phyloP scores from a whole-genome alignment of 2,113 vertebrate species.

The Lichenostomus cassidix region DNA sequence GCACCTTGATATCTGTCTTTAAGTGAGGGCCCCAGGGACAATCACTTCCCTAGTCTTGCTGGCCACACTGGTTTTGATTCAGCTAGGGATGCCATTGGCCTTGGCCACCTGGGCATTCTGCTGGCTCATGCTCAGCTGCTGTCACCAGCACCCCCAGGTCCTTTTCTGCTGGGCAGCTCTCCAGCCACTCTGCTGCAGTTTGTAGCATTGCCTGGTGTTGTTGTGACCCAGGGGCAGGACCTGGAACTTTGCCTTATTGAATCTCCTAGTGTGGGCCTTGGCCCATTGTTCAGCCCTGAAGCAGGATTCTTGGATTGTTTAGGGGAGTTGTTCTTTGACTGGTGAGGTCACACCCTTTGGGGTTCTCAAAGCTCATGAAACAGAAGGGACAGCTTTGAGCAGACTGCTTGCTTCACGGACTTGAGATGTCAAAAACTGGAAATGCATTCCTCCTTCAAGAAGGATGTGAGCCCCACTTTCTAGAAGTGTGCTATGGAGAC shows the following conservation, averaged over 20 bases:
- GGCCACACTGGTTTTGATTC: neutral
- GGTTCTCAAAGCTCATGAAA: neutral
- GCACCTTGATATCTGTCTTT: neutral
- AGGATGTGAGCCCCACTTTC: neutral
- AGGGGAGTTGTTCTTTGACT: neutral
- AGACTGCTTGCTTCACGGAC: neutral
- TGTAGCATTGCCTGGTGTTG: neutral
- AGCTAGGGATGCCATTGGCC: neutral
- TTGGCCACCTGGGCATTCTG: neutral
- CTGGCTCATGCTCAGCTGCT: neutral
- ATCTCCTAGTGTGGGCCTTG: neutral
- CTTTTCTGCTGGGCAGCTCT: neutral
- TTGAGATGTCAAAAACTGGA: neutral
- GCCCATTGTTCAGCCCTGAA: neutral
- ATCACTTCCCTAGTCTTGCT: neutral
- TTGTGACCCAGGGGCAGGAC: neutral
- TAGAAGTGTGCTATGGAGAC: neutral
- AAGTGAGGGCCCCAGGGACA: neutral
- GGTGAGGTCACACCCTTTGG: neutral
- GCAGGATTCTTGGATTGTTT: neutral
- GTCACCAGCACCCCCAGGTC: fast-evolving
- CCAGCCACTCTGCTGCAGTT: neutral
- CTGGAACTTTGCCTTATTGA: too few species aligned
- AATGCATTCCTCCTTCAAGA: neutral
- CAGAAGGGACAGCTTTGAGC: neutral